Conservation (phyloP, 2,888 invertebrate genomes). For the Ischnus inquisitorius region DNA sequence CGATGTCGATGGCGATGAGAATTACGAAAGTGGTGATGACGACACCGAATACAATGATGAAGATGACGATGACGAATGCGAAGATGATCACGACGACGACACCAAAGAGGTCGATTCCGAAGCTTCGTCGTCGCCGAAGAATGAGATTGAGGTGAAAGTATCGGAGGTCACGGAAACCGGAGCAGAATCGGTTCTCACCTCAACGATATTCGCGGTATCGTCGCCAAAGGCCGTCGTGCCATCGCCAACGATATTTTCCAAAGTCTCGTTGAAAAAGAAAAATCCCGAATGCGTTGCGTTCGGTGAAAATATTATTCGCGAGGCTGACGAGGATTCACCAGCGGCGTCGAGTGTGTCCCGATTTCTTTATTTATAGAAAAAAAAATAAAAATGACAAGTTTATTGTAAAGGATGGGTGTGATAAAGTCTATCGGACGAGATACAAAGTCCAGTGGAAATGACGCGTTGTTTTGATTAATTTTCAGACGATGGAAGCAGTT, state of each 20-base stretch:
- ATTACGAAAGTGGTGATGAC: not conserved
- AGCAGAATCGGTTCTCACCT: conserved; percentile 58
- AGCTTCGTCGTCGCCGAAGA: conserved; percentile 33
- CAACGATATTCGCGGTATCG: conserved; percentile 47
- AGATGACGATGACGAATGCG: not conserved
- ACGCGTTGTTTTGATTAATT: conserved; percentile 47
- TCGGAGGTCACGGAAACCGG: conserved; percentile 57
- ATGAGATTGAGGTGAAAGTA: conserved; percentile 62
- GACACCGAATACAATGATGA: not conserved
- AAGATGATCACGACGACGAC: not conserved
- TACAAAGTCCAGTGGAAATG: conserved; percentile 16
- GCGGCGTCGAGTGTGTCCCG: conserved; percentile 46
- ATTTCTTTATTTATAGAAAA: conserved; percentile 6
- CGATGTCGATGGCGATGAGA: conserved; percentile 3
- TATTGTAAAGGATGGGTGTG: not conserved
- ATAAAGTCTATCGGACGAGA: not conserved
- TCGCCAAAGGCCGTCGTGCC: conserved; percentile 13
- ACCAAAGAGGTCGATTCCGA: conserved; percentile 18
- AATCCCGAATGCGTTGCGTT: conserved; percentile 34
- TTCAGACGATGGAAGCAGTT: conserved; percentile 83
- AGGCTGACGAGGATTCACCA: conserved; percentile 42
- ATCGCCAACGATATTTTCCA: conserved; percentile 23
- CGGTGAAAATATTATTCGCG: conserved; percentile 53
- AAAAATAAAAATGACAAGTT: conserved; percentile 3
- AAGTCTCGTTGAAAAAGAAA: conserved; percentile 45